These are phyloP conservation scores for Medauroidea extradentata DNA, from an alignment of 1,140 invertebrate genomes.

Conservation along the genomic window DNA sequence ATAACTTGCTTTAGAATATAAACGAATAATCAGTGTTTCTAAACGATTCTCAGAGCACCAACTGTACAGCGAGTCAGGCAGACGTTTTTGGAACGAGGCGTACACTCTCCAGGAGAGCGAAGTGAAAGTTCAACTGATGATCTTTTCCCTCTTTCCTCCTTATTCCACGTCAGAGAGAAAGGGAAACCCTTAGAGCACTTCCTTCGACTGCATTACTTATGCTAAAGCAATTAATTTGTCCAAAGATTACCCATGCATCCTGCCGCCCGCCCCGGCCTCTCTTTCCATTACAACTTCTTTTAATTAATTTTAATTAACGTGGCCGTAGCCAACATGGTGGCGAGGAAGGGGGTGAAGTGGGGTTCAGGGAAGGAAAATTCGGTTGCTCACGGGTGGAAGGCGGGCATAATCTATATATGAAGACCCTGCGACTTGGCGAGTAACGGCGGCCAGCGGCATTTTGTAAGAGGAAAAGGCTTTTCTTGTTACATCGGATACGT, in stretches of 20 bases:
- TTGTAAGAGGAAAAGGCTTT: too few species aligned
- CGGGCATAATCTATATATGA: too few species aligned
- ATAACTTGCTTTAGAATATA: too few species aligned
- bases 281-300: conserved; percentile 16
- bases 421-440: too few species aligned
- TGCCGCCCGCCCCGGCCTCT: background rate
- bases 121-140: conserved; percentile 13
- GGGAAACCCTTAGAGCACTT: background rate
- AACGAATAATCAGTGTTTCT: too few species aligned
- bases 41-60: too few species aligned
- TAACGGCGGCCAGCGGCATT: too few species aligned
- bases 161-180: background rate
- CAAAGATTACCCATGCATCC: conserved; percentile 16
- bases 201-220: conserved; percentile 14
- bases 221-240: conserved; percentile 17
- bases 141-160: background rate
- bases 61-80: too few species aligned
- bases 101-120: background rate
- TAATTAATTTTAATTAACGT: conserved; percentile 19
- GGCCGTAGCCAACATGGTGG: conserved; percentile 6
- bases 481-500: too few species aligned
- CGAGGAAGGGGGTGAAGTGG: background rate
- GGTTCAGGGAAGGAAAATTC: background rate
- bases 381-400: too few species aligned
- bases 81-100: too few species aligned